Conservation (phyloP, 2,113 vertebrate species). For the Pseudorhombus dupliciocellatus region DNA sequence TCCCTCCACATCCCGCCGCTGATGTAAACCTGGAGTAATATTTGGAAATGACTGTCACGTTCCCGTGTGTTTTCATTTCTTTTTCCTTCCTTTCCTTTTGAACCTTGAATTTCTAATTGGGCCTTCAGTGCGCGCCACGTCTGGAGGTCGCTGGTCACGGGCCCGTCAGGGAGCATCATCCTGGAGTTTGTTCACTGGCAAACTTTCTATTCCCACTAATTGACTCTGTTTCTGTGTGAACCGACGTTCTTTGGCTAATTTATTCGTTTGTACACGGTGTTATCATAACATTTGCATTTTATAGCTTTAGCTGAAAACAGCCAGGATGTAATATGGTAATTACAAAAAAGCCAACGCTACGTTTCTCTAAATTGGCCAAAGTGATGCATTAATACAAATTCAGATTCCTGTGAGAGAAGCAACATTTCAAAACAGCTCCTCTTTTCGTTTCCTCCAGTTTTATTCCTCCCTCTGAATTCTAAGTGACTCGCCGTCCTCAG, state of each 20-base stretch:
- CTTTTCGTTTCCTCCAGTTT: conserved; percentile 10
- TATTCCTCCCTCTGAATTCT: conserved; percentile 31
- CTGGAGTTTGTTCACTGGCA: conserved; percentile 21
- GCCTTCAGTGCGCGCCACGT: conserved; percentile 12
- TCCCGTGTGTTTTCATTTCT: not conserved
- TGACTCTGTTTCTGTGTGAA: conserved; percentile 32
- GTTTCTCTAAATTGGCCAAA: conserved; percentile 60
- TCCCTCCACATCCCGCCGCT: not conserved
- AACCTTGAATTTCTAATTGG: conserved; percentile 48
- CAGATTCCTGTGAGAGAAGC: conserved; percentile 50
- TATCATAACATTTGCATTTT: conserved; percentile 73
- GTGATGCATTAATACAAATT: conserved; percentile 64
- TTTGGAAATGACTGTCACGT: conserved; percentile 9
- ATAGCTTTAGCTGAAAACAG: conserved; percentile 50
- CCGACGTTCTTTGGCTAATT: conserved; percentile 37
- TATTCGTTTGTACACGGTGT: conserved; percentile 50
- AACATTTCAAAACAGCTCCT: conserved; percentile 28
- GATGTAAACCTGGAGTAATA: conserved; percentile 32
- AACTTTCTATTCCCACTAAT: conserved; percentile 49
- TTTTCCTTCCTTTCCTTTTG: not conserved
- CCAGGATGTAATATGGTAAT: conserved; percentile 66
- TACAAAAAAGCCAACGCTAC: conserved; percentile 46
- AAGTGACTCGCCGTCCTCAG: conserved; percentile 41
- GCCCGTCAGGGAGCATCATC: conserved; percentile 56
- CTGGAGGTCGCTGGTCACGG: conserved; percentile 13